Conservation (phyloP, 2,797 vertebrate species). For the Sebastes hubbsi region DNA sequence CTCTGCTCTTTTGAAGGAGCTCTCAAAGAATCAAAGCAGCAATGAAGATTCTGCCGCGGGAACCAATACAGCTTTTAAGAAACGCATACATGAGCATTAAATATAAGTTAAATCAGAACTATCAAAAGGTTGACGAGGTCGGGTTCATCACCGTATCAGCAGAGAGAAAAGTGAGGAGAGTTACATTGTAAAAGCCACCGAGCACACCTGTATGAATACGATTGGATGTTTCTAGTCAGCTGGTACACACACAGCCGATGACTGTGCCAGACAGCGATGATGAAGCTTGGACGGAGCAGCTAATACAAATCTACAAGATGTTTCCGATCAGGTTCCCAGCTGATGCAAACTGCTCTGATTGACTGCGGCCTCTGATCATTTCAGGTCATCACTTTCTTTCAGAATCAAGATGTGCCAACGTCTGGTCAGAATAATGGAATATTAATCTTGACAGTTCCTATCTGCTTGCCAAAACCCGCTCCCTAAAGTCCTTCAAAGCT, state of each 20-base stretch:
- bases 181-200: neutral
- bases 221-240: neutral
- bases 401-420: conserved; percentile 19
- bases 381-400: conserved; percentile 18
- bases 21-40: neutral
- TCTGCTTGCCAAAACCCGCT: conserved; percentile 53
- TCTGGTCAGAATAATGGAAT: conserved; percentile 48
- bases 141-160: neutral
- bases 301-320: neutral
- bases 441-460: conserved; percentile 66
- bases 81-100: neutral
- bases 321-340: neutral
- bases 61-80: neutral
- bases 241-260: neutral
- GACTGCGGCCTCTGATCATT: conserved; percentile 33
- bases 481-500: conserved; percentile 68
- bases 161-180: neutral
- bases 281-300: neutral
- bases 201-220: neutral
- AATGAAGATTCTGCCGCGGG: neutral
- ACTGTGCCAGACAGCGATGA: neutral
- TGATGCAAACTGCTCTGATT: conserved; percentile 17
- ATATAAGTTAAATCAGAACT: neutral
- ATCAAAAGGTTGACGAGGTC: neutral
- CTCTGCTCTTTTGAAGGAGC: neutral